Percentiles rank a stretch among this genome's conserved stretches.
phyloP scores from a whole-genome alignment of 1,140 invertebrate species.

The Metaphire vulgaris region DNA sequence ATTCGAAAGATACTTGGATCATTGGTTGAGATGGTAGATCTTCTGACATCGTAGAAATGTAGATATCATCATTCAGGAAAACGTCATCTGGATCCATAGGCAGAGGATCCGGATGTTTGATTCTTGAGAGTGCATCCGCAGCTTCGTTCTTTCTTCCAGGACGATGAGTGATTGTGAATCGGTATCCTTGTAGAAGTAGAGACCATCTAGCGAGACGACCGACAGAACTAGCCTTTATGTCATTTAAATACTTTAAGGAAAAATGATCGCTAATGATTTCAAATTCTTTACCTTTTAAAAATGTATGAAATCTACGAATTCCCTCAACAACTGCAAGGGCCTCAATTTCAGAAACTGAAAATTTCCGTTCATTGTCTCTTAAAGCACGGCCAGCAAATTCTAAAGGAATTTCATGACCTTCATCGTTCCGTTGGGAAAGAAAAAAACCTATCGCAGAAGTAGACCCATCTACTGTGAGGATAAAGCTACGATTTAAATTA shows the following conservation, averaged over 20 bases:
- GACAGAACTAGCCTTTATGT: not conserved
- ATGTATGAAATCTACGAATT: not conserved
- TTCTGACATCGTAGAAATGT: not conserved
- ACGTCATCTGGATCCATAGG: not conserved
- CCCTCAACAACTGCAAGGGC: not conserved
- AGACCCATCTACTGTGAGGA: not conserved
- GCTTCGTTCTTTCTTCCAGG: not conserved
- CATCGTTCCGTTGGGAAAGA: not conserved
- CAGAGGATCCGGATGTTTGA: not conserved
- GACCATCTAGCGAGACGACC: not conserved
- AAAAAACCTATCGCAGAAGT: not conserved
- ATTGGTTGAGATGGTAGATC: not conserved
- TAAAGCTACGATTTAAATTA: not conserved
- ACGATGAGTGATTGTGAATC: not conserved
- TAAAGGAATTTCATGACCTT: not conserved
- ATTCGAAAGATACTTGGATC: not conserved
- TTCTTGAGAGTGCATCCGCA: not conserved
- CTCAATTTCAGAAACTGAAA: not conserved
- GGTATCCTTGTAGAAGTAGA: not conserved
- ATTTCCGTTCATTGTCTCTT: not conserved
- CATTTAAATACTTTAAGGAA: not conserved
- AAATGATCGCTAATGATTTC: not conserved
- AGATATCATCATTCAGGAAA: not conserved
- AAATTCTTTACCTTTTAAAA: not conserved
- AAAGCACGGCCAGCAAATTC: not conserved